Evolutionary conservation across 1,140 invertebrate genomes (phyloP).

Genomic region (Drosophila parvula): DNA sequence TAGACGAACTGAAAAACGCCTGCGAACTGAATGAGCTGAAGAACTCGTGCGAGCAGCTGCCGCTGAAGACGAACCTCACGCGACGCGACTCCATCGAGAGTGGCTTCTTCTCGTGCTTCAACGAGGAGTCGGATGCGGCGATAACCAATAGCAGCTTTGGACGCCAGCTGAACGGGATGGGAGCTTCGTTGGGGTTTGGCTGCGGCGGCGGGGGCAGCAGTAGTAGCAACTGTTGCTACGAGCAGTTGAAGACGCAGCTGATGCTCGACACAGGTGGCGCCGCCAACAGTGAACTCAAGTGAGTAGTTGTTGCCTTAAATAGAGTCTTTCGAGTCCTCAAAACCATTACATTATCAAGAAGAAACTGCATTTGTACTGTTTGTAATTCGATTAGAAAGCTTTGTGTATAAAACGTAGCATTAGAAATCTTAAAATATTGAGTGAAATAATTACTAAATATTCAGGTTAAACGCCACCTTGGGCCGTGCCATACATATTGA

Average conservation of each 20-base stretch:
- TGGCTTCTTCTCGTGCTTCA: constrained; percentile 93
- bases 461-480: constrained; percentile 34
- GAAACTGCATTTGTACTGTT: background rate
- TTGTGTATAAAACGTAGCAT: background rate
- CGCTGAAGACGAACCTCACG: constrained; percentile 84
- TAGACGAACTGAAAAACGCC: constrained; percentile 60
- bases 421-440: constrained; percentile 1
- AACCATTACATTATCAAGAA: background rate
- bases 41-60: constrained; percentile 62
- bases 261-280: constrained; percentile 84
- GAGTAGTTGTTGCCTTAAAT: constrained; percentile 18
- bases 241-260: constrained; percentile 80
- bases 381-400: background rate
- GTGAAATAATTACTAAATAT: constrained; percentile 25
- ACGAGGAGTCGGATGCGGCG: constrained; percentile 87
- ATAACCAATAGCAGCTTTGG: constrained; percentile 68
- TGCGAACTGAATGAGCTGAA: constrained; percentile 65
- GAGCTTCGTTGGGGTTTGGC: constrained; percentile 48
- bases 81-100: constrained; percentile 94
- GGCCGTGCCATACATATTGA: constrained; percentile 66
- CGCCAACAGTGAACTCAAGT: constrained; percentile 73
- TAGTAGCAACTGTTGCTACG: constrained; percentile 73
- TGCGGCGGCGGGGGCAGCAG: constrained; percentile 41
- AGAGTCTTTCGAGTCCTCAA: too few relatives aligned
- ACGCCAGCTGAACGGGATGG: constrained; percentile 63